Evolutionary conservation across 2,888 invertebrate species (phyloP).

Genomic region (Tachina lurida): DNA sequence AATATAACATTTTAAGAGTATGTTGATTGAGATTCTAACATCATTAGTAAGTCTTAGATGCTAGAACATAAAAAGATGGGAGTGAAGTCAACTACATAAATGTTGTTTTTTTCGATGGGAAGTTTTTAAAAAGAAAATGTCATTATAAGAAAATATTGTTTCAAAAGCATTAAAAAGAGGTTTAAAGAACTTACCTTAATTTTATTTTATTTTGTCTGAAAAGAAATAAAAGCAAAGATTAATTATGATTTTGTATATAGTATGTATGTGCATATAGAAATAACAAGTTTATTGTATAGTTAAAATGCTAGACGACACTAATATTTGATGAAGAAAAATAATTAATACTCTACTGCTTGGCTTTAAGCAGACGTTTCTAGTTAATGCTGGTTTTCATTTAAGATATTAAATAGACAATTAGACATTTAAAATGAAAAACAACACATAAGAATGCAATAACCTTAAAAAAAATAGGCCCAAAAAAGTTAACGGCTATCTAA

Average conservation of each 20-base stretch:
- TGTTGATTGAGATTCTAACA: not conserved
- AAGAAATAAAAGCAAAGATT: not conserved
- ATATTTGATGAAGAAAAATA: no score
- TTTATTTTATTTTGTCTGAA: constrained; percentile 15
- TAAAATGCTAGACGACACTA: no score
- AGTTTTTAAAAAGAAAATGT: not conserved
- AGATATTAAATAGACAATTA: no score
- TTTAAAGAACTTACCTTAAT: constrained; percentile 22
- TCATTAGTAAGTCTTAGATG: not conserved
- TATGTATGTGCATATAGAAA: no score
- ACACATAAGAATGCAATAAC: no score
- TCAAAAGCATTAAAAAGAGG: not conserved
- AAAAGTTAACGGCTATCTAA: no score
- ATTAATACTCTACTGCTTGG: no score
- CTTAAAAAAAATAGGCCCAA: no score
- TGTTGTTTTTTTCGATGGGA: not conserved
- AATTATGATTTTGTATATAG: not conserved
- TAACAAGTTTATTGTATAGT: no score
- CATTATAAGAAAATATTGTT: not conserved
- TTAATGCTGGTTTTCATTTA: no score
- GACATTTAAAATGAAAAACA: no score
- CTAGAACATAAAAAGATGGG: not conserved
- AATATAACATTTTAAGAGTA: not conserved
- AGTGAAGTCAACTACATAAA: not conserved
- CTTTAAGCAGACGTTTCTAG: no score